A percentile compares a stretch with the other conserved stretches of the same genome.
phyloP scores from a whole-genome alignment of 2,888 invertebrate species.

The Clusia tigrina region DNA sequence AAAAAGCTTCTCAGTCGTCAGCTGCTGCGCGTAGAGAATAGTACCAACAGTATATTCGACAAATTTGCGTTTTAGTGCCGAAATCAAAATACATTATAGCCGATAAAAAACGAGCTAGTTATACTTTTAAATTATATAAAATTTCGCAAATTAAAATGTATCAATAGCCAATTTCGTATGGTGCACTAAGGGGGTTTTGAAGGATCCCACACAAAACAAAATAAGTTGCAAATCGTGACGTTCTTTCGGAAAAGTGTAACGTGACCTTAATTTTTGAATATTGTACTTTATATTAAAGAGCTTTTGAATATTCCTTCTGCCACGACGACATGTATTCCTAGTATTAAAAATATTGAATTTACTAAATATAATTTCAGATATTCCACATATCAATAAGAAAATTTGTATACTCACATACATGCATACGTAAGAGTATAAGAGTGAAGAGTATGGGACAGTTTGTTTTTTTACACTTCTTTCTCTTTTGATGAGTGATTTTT shows the following conservation, averaged over 20 bases:
- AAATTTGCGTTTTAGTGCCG: neutral
- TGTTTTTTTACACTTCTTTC: neutral
- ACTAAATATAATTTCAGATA: too few relatives aligned
- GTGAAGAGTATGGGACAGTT: slow-evolving; percentile 6
- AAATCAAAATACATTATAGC: neutral
- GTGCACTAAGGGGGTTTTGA: too few relatives aligned
- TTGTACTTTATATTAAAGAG: neutral
- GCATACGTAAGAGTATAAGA: too few relatives aligned
- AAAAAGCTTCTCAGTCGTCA: slow-evolving; percentile 62
- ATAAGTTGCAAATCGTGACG: neutral
- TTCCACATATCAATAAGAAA: too few relatives aligned
- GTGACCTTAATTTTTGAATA: slow-evolving; percentile 38
- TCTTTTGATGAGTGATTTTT: neutral
- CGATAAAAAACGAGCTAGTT: too few relatives aligned
- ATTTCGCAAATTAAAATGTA: too few relatives aligned
- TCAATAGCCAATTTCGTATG: too few relatives aligned
- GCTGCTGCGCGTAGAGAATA: slow-evolving; percentile 64
- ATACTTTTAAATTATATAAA: too few relatives aligned
- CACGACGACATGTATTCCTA: neutral
- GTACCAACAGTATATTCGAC: slow-evolving; percentile 29
- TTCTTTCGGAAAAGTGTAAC: slow-evolving; percentile 27
- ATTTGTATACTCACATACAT: too few relatives aligned
- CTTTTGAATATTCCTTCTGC: neutral
- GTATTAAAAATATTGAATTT: too few relatives aligned
- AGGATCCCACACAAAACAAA: too few relatives aligned